A percentile compares a stretch with the other conserved stretches of the same genome.
Evolutionary conservation across 2,888 invertebrate genomes (phyloP).

Genomic region (Ecdyonurus torrentis): DNA sequence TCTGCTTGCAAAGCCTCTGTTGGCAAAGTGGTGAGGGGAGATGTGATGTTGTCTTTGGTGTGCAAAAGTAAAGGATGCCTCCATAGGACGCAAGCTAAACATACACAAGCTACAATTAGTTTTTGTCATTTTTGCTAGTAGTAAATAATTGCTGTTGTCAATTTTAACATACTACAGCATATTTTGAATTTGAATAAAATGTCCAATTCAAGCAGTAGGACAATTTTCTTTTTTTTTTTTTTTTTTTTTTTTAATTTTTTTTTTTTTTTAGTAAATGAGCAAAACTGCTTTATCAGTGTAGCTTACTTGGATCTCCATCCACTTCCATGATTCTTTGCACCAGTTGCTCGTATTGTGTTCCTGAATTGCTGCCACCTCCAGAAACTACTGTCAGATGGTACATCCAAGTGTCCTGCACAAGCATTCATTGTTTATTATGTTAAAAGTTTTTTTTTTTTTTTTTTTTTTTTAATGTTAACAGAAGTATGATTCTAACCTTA

Average conservation of each 20-base stretch:
- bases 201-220: too few relatives aligned
- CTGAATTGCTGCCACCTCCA: conserved; percentile 68
- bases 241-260: too few relatives aligned
- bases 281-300: too few relatives aligned
- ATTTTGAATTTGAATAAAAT: neutral
- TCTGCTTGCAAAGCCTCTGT: conserved; percentile 77
- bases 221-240: too few relatives aligned
- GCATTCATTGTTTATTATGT: too few relatives aligned
- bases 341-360: conserved; percentile 91
- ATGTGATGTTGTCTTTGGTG: conserved; percentile 77
- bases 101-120: too few relatives aligned
- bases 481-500: too few relatives aligned
- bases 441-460: too few relatives aligned
- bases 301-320: conserved; percentile 77
- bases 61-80: conserved; percentile 80
- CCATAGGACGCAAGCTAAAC: conserved; percentile 76
- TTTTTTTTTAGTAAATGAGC: too few relatives aligned
- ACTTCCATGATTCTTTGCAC: conserved; percentile 93
- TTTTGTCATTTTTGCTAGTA: too few relatives aligned
- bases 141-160: neutral
- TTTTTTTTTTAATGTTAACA: neutral
- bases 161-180: neutral
- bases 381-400: conserved; percentile 72
- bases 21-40: conserved; percentile 79
- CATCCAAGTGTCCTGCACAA: conserved; percentile 36